Evolutionary conservation across 2,888 invertebrate species (phyloP).

Genomic region (Hyles lineata): DNA sequence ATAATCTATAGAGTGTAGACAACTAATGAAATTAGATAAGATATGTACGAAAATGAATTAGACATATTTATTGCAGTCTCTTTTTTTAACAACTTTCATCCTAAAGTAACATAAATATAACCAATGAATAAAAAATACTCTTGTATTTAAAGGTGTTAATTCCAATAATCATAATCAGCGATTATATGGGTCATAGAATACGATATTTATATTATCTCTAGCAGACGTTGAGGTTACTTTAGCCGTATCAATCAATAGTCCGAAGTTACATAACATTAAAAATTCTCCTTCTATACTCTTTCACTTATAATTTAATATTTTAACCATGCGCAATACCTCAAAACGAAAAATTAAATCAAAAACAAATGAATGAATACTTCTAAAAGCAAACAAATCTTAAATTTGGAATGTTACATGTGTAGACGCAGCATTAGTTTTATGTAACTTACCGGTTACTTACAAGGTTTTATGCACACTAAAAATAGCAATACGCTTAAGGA

Average conservation of each 20-base stretch:
- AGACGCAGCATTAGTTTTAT: conserved; percentile 12
- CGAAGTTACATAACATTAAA: conserved; percentile 67
- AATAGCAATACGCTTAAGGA: conserved; percentile 19
- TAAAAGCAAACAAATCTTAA: conserved; percentile 33
- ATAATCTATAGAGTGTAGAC: background rate
- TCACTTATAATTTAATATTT: background rate
- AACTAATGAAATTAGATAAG: background rate
- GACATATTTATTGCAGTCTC: background rate
- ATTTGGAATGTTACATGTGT: conserved; percentile 39
- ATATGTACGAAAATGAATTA: background rate
- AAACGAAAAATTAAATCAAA: conserved; percentile 2
- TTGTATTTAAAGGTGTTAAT: background rate
- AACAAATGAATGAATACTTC: background rate
- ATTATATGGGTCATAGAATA: background rate
- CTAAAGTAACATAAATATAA: background rate
- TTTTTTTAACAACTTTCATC: too few relatives aligned
- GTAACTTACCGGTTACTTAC: conserved; percentile 27
- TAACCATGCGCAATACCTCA: background rate
- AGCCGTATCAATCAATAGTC: conserved; percentile 53
- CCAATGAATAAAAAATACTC: background rate
- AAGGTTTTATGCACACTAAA: conserved; percentile 31
- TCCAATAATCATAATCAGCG: conserved; percentile 18
- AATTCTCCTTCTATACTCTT: background rate
- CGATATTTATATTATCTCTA: conserved; percentile 9
- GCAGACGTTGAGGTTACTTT: conserved; percentile 49